Conservation (phyloP, 64 coral and sea anemone genomes). For the Hydrozoanthus tunicans region DNA sequence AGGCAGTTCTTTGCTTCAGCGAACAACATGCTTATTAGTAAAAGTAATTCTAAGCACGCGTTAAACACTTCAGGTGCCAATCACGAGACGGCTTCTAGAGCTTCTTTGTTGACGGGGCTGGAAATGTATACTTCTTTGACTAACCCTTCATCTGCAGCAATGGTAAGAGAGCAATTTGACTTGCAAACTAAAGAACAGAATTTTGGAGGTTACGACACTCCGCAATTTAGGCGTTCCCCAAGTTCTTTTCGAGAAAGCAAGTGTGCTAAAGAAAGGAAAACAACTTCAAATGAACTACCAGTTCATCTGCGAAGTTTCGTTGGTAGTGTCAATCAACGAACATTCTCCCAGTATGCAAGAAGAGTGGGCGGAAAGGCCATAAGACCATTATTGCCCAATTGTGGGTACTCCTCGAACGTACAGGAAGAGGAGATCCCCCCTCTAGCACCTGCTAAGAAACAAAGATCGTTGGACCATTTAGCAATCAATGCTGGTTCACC, state of each 20-base stretch:
- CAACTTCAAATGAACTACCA: not conserved
- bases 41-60: not conserved
- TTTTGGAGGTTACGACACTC: not conserved
- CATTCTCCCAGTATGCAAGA: conserved; percentile 5
- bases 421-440: not conserved
- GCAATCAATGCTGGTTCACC: not conserved
- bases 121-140: too few relatives aligned
- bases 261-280: not conserved
- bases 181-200: not conserved
- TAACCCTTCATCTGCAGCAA: not conserved
- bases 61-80: not conserved
- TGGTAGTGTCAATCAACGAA: conserved; percentile 15
- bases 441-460: not conserved
- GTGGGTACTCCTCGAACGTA: not conserved
- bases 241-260: not conserved
- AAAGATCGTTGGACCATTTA: conserved; percentile 4
- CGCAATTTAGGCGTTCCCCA: not conserved
- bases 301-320: conserved; percentile 41
- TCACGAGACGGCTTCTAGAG: not conserved
- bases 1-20: not conserved
- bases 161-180: not conserved
- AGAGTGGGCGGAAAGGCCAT: conserved; percentile 23
- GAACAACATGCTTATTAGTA: not conserved
- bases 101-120: too few relatives aligned
- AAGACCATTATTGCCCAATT: not conserved